Base-by-base conservation (phyloP, 2,797 vertebrate genomes). In the Mareca penelope region DNA sequence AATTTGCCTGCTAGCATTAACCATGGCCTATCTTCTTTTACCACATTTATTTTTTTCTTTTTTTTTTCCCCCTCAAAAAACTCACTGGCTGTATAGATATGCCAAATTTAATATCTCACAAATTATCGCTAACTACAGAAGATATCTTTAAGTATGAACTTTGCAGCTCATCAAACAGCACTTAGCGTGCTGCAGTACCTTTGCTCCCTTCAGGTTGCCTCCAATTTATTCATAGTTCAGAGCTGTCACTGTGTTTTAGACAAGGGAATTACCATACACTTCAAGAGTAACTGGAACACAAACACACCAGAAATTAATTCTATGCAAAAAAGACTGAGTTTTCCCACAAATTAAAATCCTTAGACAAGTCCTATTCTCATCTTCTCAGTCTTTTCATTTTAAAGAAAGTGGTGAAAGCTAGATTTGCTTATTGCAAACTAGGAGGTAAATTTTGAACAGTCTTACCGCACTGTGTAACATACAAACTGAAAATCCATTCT, bases 221-320 rank as follows among this genome's bases (percentile, higher is more conserved):
- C 35, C 50, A 18, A 39, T 22, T 82, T 93, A 73, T 86, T 73
- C 70, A 72, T 18, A 90, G 68, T 7, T 84, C 39, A 56, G 42
- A 35, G 73, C 46, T 83, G 46, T 65, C 76, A 61, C 29, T 65
- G 70, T 65, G 40, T 23, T 15, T 31, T 48, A 87, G 40, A 71
- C n/a, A 37, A 90, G 61, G 35, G 35, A 93, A 67, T 73, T 89
- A 82, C 0, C 37, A 21, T 77, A 86, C 46, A 44, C 10, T 33
- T 16, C 5, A 70, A 92, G 50, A 86, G 80, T 75, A 82, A 95
- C 85, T 39, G 29, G 72, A 76, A 76, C 16, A 83, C 15, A 77
- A 91, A 69, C 12, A 52, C 29, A 67, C 6, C 19, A 80, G 89
- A 91, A 90, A 35, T 69, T 12, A 79, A 48, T 85, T 60, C 42